These are phyloP conservation scores for Notolabrus celidotus DNA, from an alignment of 2,797 vertebrate species.

Conservation along the genomic window DNA sequence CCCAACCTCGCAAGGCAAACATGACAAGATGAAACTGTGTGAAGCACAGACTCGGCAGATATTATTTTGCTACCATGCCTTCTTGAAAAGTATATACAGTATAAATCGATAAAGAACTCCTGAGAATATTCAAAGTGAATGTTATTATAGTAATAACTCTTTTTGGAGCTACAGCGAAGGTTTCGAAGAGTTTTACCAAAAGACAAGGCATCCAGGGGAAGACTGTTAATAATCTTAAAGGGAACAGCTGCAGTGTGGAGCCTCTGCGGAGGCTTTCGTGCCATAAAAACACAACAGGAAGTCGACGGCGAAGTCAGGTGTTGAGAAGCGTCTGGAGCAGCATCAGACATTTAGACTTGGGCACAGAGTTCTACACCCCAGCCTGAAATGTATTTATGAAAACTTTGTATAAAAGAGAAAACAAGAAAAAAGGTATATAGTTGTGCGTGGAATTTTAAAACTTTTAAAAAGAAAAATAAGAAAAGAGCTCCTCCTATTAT, in stretches of 20 bases:
- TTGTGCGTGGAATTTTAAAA: slow-evolving; percentile 79
- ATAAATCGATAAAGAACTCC: slow-evolving; percentile 74
- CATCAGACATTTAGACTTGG: slow-evolving; percentile 72
- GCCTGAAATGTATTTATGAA: slow-evolving; percentile 95
- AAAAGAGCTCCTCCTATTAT: slow-evolving; percentile 88
- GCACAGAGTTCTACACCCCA: slow-evolving; percentile 82
- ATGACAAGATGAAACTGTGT: slow-evolving; percentile 33
- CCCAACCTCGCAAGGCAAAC: slow-evolving; percentile 30
- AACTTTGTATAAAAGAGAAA: slow-evolving; percentile 87
- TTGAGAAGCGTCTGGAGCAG: slow-evolving; percentile 58
- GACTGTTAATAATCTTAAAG: slow-evolving; percentile 57
- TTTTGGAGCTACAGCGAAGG: slow-evolving; percentile 80
- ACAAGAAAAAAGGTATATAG: slow-evolving; percentile 86
- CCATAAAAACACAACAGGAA: slow-evolving; percentile 76
- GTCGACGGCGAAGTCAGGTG: slow-evolving; percentile 37
- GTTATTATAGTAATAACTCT: slow-evolving; percentile 81
- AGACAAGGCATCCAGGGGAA: slow-evolving; percentile 58
- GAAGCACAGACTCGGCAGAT: slow-evolving; percentile 77
- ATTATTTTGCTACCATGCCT: slow-evolving; percentile 87
- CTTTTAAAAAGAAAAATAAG: slow-evolving; percentile 69
- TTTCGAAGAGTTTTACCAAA: slow-evolving; percentile 74
- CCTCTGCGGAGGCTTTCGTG: slow-evolving; percentile 82
- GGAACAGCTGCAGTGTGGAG: slow-evolving; percentile 53
- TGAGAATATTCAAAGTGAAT: slow-evolving; percentile 86
- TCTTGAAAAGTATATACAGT: slow-evolving; percentile 77